Evolutionary conservation across 2,113 vertebrate genomes (phyloP), one percentile per base, ranked within the genome.

Genomic region (Aptenodytes patagonicus): DNA sequence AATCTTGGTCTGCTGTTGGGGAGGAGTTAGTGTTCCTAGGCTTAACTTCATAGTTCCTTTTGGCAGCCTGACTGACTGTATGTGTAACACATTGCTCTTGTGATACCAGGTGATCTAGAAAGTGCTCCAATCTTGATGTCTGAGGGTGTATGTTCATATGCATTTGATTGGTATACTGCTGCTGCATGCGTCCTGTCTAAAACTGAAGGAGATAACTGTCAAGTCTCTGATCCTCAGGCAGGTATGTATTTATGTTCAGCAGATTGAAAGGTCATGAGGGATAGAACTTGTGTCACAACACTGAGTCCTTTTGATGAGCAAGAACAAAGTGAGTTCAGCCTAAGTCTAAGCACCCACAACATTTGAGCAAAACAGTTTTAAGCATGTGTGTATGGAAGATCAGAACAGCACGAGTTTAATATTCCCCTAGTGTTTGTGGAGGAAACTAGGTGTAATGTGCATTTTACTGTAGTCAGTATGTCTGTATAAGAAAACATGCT

Each of bases 131-230:
- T 99, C 88, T 87, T 99, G 29, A 96, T 97, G 4, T 90, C 98
- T 3, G 97, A 97, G 2, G 94, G 96, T 6, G 91, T 76, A 3
- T 99, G 99, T 79, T 93, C 97, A 5, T 99, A 99, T 13, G 98
- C 98, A 78, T 97, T 99, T 89, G 99, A 99, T 90, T 99, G 99
- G 99, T 98, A 98, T 95, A 99, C 99, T 0, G 98, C 99, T 1
- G 98, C 99, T 4, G 99, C 99, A 2, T 99, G 99, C 25, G 98
- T 99, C 75, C 98, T 99, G 52, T 99, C 99, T 6, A 98, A 97
- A 96, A 98, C 98, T 0, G 98, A 98, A 87, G 99, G 99, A 22
- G 98, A 99, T 29, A 60, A 99, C 86, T 99, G 99, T 96, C 99
- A 96, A 31, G 99, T 99, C 92, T 98, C 99, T 29, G 99, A 99